Percentiles rank a stretch among this genome's conserved stretches.
These are phyloP conservation scores for Thymelicus lineola DNA, from an alignment of 2,888 invertebrate genomes.

Conservation along the genomic window DNA sequence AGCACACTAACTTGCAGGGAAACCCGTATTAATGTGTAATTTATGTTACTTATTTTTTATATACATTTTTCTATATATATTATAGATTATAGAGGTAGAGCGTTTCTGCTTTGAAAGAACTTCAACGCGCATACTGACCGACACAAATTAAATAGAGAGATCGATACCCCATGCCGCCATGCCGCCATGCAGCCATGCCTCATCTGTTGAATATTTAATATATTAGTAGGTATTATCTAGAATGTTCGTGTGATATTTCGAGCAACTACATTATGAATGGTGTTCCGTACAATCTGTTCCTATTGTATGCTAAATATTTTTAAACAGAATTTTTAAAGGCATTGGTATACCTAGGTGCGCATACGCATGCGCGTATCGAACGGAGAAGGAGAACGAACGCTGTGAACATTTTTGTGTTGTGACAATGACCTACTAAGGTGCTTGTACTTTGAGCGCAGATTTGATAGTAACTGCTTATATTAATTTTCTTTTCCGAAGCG, in stretches of 20 bases:
- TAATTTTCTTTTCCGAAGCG: no score
- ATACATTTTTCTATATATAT: not conserved
- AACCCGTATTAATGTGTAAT: no score
- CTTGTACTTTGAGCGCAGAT: not conserved
- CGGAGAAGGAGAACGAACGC: no score
- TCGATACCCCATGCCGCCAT: slow-evolving; percentile 4
- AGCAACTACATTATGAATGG: no score
- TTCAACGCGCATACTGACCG: slow-evolving; percentile 63
- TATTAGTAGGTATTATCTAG: no score
- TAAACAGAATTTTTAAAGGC: no score
- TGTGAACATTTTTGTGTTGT: slow-evolving; percentile 1
- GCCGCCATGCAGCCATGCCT: no score
- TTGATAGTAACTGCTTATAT: no score
- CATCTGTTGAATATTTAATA: slow-evolving; percentile 11
- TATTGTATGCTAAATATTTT: slow-evolving; percentile 26
- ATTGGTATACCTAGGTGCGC: no score
- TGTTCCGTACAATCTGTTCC: not conserved
- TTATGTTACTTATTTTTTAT: not conserved
- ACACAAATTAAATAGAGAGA: slow-evolving; percentile 28
- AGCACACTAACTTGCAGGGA: no score
- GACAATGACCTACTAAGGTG: slow-evolving; percentile 14
- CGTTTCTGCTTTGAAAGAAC: slow-evolving; percentile 56
- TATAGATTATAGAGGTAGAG: slow-evolving; percentile 9
- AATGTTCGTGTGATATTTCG: no score
- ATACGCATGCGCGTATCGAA: no score